A percentile compares a stretch with the other conserved stretches of the same genome.
Evolutionary conservation across 2,113 vertebrate species (phyloP).

Genomic region (Notothenia coriiceps): DNA sequence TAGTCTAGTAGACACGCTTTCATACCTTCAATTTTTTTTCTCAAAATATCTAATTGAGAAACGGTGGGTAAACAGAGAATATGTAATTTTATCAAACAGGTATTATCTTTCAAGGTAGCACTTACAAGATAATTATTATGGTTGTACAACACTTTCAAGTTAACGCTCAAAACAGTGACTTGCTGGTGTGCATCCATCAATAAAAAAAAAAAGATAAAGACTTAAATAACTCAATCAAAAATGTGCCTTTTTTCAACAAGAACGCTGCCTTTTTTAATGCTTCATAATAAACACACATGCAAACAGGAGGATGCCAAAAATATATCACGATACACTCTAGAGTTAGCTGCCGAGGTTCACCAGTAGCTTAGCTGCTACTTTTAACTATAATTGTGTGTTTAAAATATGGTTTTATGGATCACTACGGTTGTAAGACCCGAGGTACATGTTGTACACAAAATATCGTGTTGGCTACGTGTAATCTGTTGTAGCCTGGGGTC

Average conservation of each 20-base stretch:
- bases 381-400: slow-evolving; percentile 22
- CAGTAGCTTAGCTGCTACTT: slow-evolving; percentile 17
- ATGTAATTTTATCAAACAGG: background rate
- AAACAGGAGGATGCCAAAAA: background rate
- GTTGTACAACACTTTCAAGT: background rate
- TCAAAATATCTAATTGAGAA: background rate
- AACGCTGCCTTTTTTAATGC: too few relatives aligned
- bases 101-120: background rate
- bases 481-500: background rate
- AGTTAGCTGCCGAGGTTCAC: background rate
- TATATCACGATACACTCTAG: background rate
- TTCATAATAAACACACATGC: background rate
- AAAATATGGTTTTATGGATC: background rate
- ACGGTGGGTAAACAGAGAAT: background rate
- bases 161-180: background rate
- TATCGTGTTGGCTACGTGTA: too few relatives aligned
- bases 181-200: background rate
- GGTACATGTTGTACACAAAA: background rate
- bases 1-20: background rate
- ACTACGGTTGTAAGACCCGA: background rate
- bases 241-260: background rate
- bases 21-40: background rate
- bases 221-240: background rate
- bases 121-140: background rate
- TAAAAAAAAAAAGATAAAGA: background rate